Evolutionary conservation across 2,113 vertebrate genomes (phyloP).

Genomic region (Scomber japonicus): DNA sequence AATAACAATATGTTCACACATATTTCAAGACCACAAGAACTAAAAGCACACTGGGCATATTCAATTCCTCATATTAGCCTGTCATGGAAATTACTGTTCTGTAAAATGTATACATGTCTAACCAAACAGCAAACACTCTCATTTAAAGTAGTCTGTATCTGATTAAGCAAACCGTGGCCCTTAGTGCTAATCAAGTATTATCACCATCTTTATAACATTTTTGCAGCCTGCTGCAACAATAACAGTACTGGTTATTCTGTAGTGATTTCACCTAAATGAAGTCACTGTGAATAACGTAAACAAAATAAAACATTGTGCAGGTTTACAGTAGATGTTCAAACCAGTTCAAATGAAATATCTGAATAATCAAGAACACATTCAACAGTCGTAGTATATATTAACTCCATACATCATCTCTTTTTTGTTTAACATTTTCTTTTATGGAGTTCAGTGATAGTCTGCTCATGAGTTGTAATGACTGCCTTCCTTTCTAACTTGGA

Average conservation of each 20-base stretch:
- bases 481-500: too few species aligned
- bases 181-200: constrained; percentile 53
- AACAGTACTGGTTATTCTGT: not conserved
- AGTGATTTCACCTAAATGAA: constrained; percentile 17
- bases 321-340: constrained; percentile 7
- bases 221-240: constrained; percentile 66
- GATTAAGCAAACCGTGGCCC: constrained; percentile 37
- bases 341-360: not conserved
- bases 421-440: constrained; percentile 6
- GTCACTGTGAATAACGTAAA: constrained; percentile 14
- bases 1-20: not conserved
- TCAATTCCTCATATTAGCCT: not conserved
- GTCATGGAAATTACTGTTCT: not conserved
- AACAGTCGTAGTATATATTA: constrained; percentile 28
- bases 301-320: constrained; percentile 24
- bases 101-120: constrained; percentile 3
- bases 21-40: constrained; percentile 2
- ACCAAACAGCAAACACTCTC: constrained; percentile 5
- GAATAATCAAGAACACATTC: constrained; percentile 20
- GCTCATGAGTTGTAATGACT: not conserved
- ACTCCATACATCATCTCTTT: not conserved
- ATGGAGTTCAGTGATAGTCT: not conserved
- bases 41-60: constrained; percentile 7
- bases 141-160: not conserved
- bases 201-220: constrained; percentile 15